Base-by-base conservation (phyloP, 2,797 vertebrate species). In the Pampus argenteus region DNA sequence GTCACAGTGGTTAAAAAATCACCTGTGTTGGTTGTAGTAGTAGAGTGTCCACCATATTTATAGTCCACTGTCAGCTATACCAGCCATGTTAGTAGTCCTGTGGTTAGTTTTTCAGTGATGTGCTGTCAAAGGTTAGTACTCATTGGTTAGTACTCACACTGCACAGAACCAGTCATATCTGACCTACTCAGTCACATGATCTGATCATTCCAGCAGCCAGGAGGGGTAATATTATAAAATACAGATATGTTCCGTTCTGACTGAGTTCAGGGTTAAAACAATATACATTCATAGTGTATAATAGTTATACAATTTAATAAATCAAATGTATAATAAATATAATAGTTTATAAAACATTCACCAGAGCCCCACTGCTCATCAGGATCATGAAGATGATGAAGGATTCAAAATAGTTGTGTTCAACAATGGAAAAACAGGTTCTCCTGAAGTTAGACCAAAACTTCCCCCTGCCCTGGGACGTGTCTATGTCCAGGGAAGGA, bases 361-460 rank as follows among this genome's bases (percentile, higher is more conserved):
- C 98, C 96, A 99, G 91, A 0, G 98, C 97, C 13, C 96, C 97
- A 0, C 97, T 99, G 93, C 98, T 99, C 52, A 98, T 92, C 63
- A 99, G 93, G 78, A 99, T 98, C 97, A 98, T 98, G 92, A 99
- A 97, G 82, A 98, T 96, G n/a, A 99, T 98, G 91, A 99, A 99
- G 7, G 94, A 95, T 91, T 99, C 96, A 0, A 99, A 99, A 93
- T 96, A 98, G 90, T 96, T 96, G 51, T 99, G 96, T 81, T 99
- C 98, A 0, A 98, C 97, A 0, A 99, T 97, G 69, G 57, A 79
- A 89, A 95, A 98, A 71, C 97, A 98, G 29, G 96, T 93, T 79
- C 88, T 95, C 56, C 98, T 94, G 42, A 98, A 36, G 59, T 94
- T 96, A 94, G 94, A 95, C 97, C 98, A 99, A 14, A 29, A 15